Evolutionary conservation across 2,797 vertebrate genomes (phyloP).

Genomic region (Melanotaenia trifasciata): DNA sequence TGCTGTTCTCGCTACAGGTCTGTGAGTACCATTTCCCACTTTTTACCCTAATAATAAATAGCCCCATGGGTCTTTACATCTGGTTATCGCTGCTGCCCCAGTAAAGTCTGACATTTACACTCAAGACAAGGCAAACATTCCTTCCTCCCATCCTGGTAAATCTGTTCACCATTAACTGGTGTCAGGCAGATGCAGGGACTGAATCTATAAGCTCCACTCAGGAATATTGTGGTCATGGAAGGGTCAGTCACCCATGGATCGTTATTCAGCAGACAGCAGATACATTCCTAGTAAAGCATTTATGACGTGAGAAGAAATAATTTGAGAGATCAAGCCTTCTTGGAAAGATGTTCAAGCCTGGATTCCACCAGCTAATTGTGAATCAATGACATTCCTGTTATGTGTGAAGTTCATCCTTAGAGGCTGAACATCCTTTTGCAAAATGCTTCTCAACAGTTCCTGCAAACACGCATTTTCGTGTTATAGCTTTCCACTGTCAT

Average conservation of each 20-base stretch:
- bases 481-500: no score
- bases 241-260: constrained; percentile 60
- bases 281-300: constrained; percentile 29
- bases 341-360: constrained; percentile 1
- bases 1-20: constrained; percentile 19
- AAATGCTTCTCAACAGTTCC: no score
- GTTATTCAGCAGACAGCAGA: constrained; percentile 47
- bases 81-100: constrained; percentile 69
- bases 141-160: constrained; percentile 62
- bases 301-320: constrained; percentile 33
- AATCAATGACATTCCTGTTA: constrained; percentile 3
- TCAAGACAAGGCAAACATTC: constrained; percentile 56
- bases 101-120: constrained; percentile 62
- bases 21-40: constrained; percentile 24
- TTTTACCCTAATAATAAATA: constrained; percentile 69
- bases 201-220: constrained; percentile 68
- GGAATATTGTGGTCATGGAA: constrained; percentile 66
- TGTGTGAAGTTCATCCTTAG: neutral
- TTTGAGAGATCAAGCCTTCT: constrained; percentile 32
- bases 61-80: constrained; percentile 61
- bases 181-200: constrained; percentile 58
- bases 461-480: no score
- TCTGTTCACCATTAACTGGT: constrained; percentile 73
- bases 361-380: neutral
- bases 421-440: neutral